Evolutionary conservation across 1,140 invertebrate genomes (phyloP), one percentile per base, ranked within the genome.

Genomic region (Heterodera schachtii): DNA sequence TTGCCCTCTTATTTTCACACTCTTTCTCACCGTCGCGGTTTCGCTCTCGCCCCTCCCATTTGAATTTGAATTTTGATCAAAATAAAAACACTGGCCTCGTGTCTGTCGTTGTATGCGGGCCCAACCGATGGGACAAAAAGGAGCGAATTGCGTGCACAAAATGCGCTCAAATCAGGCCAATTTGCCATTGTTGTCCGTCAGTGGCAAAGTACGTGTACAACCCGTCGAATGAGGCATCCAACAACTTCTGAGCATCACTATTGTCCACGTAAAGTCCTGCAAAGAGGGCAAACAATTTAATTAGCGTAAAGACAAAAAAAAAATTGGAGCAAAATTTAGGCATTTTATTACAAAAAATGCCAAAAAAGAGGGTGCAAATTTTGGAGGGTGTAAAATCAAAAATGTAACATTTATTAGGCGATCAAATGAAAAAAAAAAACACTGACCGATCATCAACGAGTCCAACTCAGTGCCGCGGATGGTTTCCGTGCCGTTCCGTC

Each of bases 151-250:
- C 85, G 82, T 7, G 82, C 80, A 8, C 90, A 90, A 85, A 88
- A 91, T 16, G 82, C 79, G 16, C 83, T 71, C 41, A 92, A 84
- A n/a, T 64, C 71, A 46, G 82, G 83, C 92, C 92, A 92, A 78
- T 91, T 90, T 21, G 86, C 84, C 87, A 89, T 90, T 2, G 87
- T 87, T 46, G 91, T 1, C 90, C 90, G 80, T 91, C 90, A 47
- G 90, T 89, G n/a, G 91, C 92, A 88, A 92, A 92, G 82, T 92
- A 92, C 1, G 92, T 91, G 84, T 92, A 92, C 83, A 91, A 90
- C 3, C 91, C 92, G 87, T 92, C 92, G 89, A 92, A 92, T 3
- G 90, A 91, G 21, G 83, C 70, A 8, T 86, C 80, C n/a, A 82
- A 78, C 11, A 92, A 79, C n/a, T 90, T 86, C 44, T 80, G 75